Conservation (phyloP, 2,797 vertebrate species). For the Selene dorsalis region DNA sequence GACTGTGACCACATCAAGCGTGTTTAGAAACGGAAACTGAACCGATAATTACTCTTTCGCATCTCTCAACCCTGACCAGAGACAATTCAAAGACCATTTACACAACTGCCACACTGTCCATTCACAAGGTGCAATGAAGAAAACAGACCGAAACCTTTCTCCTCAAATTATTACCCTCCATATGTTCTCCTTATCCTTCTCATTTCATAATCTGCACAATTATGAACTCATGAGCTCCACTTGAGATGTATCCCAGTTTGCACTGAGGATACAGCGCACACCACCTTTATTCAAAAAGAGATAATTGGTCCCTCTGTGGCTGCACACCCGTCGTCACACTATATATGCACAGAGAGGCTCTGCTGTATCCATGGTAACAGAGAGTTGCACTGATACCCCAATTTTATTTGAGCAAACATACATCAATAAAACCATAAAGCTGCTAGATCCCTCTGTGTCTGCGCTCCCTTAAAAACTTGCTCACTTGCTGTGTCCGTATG, state of each 20-base stretch:
- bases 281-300: constrained; percentile 40
- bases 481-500: constrained; percentile 1
- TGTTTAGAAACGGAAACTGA: background rate
- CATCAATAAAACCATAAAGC: constrained; percentile 55
- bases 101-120: constrained; percentile 8
- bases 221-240: constrained; percentile 43
- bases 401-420: constrained; percentile 64
- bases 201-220: constrained; percentile 53
- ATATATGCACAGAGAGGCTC: constrained; percentile 56
- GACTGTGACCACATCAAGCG: background rate
- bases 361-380: constrained; percentile 78
- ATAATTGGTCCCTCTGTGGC: constrained; percentile 80
- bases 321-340: constrained; percentile 41
- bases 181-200: constrained; percentile 19
- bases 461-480: constrained; percentile 5
- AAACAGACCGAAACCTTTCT: constrained; percentile 1
- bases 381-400: constrained; percentile 58
- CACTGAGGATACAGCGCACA: background rate
- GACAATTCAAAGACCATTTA: constrained; percentile 17
- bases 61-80: background rate
- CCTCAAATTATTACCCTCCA: constrained; percentile 6
- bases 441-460: constrained; percentile 8
- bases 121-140: background rate
- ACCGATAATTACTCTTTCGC: background rate
- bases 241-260: constrained; percentile 7